Percentiles rank a stretch among this genome's conserved stretches.
These are phyloP conservation scores for Phylloscopus whistleri DNA, from an alignment of 2,113 vertebrate species.

Conservation along the genomic window DNA sequence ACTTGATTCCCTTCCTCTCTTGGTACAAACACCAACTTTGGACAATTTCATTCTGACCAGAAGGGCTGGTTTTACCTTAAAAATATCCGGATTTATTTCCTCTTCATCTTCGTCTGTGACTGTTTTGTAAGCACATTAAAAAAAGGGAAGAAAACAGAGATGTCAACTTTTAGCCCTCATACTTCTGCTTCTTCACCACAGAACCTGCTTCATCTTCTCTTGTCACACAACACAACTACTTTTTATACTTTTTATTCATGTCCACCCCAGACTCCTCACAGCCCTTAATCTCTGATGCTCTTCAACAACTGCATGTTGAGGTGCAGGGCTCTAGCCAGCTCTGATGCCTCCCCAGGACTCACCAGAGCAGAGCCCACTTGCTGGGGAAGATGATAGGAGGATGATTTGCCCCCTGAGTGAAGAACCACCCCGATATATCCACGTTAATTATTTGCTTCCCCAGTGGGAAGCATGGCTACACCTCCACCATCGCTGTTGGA, in stretches of 20 bases:
- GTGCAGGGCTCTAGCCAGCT: not conserved
- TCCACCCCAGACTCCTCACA: not conserved
- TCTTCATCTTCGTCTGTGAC: conserved; percentile 54
- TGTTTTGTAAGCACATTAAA: not conserved
- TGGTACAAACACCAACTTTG: not conserved
- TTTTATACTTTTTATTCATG: not conserved
- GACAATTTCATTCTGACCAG: not conserved
- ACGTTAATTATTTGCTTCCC: not conserved
- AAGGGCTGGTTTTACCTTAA: conserved; percentile 42
- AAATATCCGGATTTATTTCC: not conserved
- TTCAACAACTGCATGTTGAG: accelerated
- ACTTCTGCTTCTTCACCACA: not conserved
- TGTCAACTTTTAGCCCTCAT: not conserved
- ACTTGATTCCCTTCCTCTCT: not conserved
- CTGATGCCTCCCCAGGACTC: not conserved
- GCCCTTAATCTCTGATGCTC: not conserved
- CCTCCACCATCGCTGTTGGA: not conserved
- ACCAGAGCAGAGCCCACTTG: not conserved
- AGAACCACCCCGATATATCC: not conserved
- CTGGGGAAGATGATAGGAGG: not conserved
- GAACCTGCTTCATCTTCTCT: not conserved
- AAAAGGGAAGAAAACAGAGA: not conserved
- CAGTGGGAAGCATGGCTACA: not conserved
- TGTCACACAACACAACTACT: not conserved
- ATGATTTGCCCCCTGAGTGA: not conserved